Conservation (phyloP, 2,113 vertebrate species). For the rabbit (Oryctolagus cuniculus) region DNA sequence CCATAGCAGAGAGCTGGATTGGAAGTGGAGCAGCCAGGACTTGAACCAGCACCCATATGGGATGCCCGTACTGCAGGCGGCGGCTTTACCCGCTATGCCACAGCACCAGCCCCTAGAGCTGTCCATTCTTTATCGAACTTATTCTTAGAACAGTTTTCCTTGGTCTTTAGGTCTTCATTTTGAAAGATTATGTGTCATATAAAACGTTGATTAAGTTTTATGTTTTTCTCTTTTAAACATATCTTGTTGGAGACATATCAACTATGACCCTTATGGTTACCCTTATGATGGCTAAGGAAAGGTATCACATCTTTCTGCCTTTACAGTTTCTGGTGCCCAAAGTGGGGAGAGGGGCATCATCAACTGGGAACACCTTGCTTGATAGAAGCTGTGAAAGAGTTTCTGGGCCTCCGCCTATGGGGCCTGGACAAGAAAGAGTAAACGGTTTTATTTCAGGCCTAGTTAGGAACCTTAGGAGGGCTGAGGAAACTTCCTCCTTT, state of each 20-base stretch:
- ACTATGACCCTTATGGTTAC: background rate
- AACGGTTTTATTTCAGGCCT: constrained; percentile 7
- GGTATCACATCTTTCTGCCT: background rate
- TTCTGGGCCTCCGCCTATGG: background rate
- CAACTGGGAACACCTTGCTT: background rate
- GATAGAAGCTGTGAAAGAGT: background rate
- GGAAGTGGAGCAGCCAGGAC: no score
- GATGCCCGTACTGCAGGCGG: no score
- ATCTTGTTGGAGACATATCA: background rate
- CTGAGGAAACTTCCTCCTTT: background rate
- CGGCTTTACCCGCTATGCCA: no score
- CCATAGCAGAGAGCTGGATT: no score
- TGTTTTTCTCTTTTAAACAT: background rate
- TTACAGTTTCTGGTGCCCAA: background rate
- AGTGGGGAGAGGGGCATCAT: background rate
- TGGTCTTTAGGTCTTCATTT: no score
- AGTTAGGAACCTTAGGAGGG: no score
- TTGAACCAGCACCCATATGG: no score
- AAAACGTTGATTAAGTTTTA: background rate
- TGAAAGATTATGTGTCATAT: no score
- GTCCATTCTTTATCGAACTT: no score
- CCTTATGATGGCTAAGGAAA: background rate
- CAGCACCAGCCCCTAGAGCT: no score
- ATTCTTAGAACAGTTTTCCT: no score
- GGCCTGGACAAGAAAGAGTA: background rate